phyloP scores from a whole-genome alignment of 2,888 invertebrate species.

The Cataglyphis altisquamis region DNA sequence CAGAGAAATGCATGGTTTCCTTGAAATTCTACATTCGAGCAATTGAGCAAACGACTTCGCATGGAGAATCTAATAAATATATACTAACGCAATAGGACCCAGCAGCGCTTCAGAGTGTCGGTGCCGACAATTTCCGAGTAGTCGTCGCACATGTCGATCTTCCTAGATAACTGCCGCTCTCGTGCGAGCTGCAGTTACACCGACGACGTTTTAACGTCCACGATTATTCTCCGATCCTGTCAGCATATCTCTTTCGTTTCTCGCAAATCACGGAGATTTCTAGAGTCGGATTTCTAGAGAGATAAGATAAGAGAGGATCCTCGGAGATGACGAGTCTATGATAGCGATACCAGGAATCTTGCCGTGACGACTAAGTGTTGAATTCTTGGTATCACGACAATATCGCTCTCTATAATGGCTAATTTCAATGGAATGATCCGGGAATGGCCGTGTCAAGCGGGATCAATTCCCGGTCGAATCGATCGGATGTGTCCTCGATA shows the following conservation, averaged over 20 bases:
- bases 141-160: constrained; percentile 78
- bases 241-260: constrained; percentile 6
- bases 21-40: not conserved
- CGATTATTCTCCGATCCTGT: constrained; percentile 20
- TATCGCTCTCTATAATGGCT: not conserved
- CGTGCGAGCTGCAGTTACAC: constrained; percentile 6
- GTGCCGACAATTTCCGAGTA: constrained; percentile 77
- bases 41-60: not conserved
- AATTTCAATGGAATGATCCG: constrained; percentile 38
- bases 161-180: constrained; percentile 30
- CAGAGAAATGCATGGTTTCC: not conserved
- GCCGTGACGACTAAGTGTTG: not conserved
- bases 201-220: constrained; percentile 20
- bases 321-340: not conserved
- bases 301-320: not conserved
- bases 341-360: constrained; percentile 19
- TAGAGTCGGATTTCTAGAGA: not conserved
- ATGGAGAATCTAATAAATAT: not conserved
- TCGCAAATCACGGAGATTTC: not conserved
- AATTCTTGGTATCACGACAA: not conserved
- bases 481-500: constrained; percentile 53
- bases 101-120: constrained; percentile 80
- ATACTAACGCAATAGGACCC: constrained; percentile 81
- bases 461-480: constrained; percentile 51
- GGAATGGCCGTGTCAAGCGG: constrained; percentile 34